phyloP scores from a whole-genome alignment of 2,888 invertebrate species.

The Nymphalis c-album region DNA sequence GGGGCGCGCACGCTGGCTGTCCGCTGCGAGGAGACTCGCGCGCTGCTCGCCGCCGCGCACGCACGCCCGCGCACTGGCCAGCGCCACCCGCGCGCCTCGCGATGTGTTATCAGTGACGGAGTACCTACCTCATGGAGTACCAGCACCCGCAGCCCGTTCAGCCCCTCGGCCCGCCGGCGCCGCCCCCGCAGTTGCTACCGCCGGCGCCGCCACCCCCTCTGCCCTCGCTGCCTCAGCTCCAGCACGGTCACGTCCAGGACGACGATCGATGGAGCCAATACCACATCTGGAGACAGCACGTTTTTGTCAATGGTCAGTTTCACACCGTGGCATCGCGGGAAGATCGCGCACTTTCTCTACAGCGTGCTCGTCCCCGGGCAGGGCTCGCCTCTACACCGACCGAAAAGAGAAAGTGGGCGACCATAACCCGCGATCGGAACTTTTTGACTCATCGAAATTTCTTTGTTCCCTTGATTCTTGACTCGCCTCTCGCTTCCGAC shows the following conservation, averaged over 20 bases:
- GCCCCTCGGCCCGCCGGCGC: conserved; percentile 84
- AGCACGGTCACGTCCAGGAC: conserved; percentile 83
- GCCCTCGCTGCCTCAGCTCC: conserved; percentile 84
- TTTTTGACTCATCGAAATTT: conserved; percentile 65
- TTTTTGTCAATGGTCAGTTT: conserved; percentile 88
- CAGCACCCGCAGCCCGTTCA: conserved; percentile 73
- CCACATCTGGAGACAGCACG: conserved; percentile 90
- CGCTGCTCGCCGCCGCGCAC: conserved; percentile 55
- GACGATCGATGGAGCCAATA: conserved; percentile 88
- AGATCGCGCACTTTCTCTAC: conserved; percentile 60
- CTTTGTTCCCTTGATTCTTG: conserved; percentile 59
- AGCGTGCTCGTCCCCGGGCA: conserved; percentile 43
- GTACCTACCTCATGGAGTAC: conserved; percentile 71
- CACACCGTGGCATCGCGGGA: conserved; percentile 40
- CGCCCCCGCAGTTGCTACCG: conserved; percentile 84
- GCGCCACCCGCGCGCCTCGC: conserved; percentile 57
- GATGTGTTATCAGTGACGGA: conserved; percentile 63
- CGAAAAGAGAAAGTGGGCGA: conserved; percentile 72
- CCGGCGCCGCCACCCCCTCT: conserved; percentile 82
- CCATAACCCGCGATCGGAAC: conserved; percentile 57
- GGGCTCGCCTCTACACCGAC: conserved; percentile 46
- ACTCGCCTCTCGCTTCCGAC: conserved; percentile 25
- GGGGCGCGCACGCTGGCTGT: conserved; percentile 36
- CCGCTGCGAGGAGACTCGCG: conserved; percentile 45
- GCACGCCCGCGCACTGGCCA: conserved; percentile 59